A percentile compares a stretch with the other conserved stretches of the same genome.
phyloP scores from a whole-genome alignment of 2,888 invertebrate genomes.

The Eumacrocentrus americanus region DNA sequence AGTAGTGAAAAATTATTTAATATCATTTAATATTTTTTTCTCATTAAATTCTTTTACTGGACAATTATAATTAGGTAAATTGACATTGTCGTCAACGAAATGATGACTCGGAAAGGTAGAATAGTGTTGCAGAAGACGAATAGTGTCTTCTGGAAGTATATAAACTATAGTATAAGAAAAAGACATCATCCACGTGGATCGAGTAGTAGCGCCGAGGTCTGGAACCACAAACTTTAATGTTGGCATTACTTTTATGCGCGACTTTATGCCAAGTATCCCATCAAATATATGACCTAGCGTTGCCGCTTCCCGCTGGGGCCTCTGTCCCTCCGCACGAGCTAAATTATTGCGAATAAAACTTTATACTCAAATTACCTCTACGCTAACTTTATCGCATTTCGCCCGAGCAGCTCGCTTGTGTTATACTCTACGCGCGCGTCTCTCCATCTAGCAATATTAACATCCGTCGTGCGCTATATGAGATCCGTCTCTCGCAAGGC shows the following conservation, averaged over 20 bases:
- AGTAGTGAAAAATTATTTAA: no score
- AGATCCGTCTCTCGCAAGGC: neutral
- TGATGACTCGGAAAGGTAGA: neutral
- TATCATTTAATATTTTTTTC: no score
- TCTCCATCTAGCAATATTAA: neutral
- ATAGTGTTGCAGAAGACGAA: neutral
- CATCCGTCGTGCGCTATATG: neutral
- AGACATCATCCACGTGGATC: neutral
- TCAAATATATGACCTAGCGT: conserved; percentile 59
- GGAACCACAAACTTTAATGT: conserved; percentile 62
- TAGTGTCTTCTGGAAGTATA: neutral
- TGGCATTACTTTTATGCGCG: conserved; percentile 61
- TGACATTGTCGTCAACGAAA: neutral
- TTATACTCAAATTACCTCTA: conserved; percentile 61
- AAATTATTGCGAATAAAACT: conserved; percentile 62
- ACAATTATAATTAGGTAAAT: neutral
- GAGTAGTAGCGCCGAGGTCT: conserved; percentile 48
- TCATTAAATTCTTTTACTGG: no score
- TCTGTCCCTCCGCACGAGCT: conserved; percentile 27
- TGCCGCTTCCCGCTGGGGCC: conserved; percentile 26
- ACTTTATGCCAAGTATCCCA: conserved; percentile 62
- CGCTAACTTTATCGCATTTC: conserved; percentile 60
- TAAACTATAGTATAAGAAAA: neutral
- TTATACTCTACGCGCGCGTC: conserved; percentile 16
- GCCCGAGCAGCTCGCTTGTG: conserved; percentile 30